Evolutionary conservation across 2,797 vertebrate genomes (phyloP), one percentile per base, ranked within the genome.

Genomic region (Sebastes miniatus): DNA sequence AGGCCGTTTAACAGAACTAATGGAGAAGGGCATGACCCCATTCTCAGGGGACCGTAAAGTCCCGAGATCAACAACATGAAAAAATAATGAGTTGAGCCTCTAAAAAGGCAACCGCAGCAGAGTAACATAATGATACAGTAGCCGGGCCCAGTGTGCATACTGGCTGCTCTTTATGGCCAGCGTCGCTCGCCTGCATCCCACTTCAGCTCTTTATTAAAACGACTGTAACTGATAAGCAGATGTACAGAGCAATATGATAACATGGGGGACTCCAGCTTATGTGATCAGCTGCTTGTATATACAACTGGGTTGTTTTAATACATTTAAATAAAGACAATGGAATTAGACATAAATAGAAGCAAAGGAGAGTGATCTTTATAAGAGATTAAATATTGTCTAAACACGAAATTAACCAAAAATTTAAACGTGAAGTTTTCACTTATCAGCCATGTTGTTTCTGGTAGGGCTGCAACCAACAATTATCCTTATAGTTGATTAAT

Each of bases 31-130:
- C 78, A 78, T 86, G 87, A 93, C 89, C 84, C 70, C 74, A 31
- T 82, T 87, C 76, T 81, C 76, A 64, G 75, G 72, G 81, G 78
- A 80, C 47, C 11, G 50, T 62, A 67, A 64, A 84, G 87, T 88
- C 77, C 83, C 61, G 80, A 89, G 90, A 92, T 93, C 92, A 93
- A 91, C 90, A 91, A 82, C 88, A 89, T 91, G 85, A 93, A 92
- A 88, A 81, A 88, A 86, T 89, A 90, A 92, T 91, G 83, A 90
- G 85, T 85, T 77, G 68, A 88, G 78, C 75, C 58, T 76, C 67
- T 67, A 76, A 85, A 88, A 89, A 86, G 25, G 80, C 83, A 85
- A 87, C 80, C 39, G 22, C 76, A 87, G 85, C 87, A 88, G 69
- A 76, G 81, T 63, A 80, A 67, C 79, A 74, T 91, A 84, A 88